phyloP scores from a whole-genome alignment of 2,888 invertebrate genomes.

The Ptychoptera contaminata region DNA sequence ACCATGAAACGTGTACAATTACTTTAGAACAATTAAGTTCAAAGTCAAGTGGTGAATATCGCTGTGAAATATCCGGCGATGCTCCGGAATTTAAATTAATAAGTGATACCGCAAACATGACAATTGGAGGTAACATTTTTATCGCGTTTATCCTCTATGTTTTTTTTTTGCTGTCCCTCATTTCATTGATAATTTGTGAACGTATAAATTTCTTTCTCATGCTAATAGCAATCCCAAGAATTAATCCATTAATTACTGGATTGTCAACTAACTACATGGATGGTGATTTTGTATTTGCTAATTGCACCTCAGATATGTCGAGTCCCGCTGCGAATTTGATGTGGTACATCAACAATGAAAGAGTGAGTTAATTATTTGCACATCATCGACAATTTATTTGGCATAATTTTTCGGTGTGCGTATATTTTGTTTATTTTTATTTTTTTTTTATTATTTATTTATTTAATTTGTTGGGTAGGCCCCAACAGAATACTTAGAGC shows the following conservation, averaged over 20 bases:
- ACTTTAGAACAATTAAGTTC: slow-evolving; percentile 24
- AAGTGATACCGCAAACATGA: slow-evolving; percentile 40
- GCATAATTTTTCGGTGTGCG: background rate
- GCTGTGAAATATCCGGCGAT: slow-evolving; percentile 46
- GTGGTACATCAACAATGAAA: slow-evolving; percentile 30
- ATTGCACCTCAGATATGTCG: slow-evolving; percentile 30
- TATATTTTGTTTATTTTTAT: slow-evolving; percentile 4
- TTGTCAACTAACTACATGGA: no score
- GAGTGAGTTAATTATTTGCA: slow-evolving; percentile 19
- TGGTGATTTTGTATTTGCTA: slow-evolving; percentile 28
- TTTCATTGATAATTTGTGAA: no score
- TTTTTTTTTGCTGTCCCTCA: no score
- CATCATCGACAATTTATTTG: slow-evolving; percentile 7
- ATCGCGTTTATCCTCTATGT: no score
- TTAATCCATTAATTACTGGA: no score
- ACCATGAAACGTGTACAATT: slow-evolving; percentile 26
- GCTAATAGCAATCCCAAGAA: no score
- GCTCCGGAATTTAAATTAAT: slow-evolving; percentile 41
- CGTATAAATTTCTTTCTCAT: no score
- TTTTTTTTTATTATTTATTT: background rate
- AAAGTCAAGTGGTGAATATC: slow-evolving; percentile 35
- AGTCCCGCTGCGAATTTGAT: slow-evolving; percentile 26
- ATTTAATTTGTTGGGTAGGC: slow-evolving; percentile 16
- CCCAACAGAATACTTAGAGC: slow-evolving; percentile 24
- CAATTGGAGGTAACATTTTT: slow-evolving; percentile 35